These are phyloP conservation scores for Hydrozoanthus tunicans DNA, from an alignment of 64 coral and sea anemone genomes.

Conservation along the genomic window DNA sequence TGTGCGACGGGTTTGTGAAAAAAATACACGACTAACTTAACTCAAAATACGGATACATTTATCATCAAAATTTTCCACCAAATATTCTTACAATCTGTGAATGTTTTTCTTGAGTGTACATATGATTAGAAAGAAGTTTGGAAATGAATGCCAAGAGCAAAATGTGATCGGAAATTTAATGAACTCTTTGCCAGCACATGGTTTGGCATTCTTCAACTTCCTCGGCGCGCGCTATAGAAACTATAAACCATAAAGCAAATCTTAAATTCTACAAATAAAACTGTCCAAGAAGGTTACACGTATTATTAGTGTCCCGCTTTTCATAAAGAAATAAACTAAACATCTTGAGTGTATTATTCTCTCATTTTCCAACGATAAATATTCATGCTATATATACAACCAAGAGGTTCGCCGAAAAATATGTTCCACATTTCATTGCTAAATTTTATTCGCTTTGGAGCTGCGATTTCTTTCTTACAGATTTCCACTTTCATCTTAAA, in stretches of 20 bases:
- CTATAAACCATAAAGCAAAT: slow-evolving; percentile 74
- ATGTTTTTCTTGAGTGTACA: slow-evolving; percentile 12
- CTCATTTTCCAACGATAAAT: slow-evolving; percentile 80
- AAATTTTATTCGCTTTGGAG: slow-evolving; percentile 65
- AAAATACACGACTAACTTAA: slow-evolving; percentile 35
- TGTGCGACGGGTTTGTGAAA: slow-evolving; percentile 17
- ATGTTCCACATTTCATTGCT: slow-evolving; percentile 62
- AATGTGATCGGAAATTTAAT: slow-evolving; percentile 85
- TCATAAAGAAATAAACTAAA: slow-evolving; percentile 71
- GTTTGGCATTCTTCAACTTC: slow-evolving; percentile 87
- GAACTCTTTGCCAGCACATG: slow-evolving; percentile 86
- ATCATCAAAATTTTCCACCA: slow-evolving; percentile 35
- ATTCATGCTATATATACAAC: slow-evolving; percentile 79
- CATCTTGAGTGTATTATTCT: slow-evolving; percentile 78
- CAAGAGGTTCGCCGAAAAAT: slow-evolving; percentile 56
- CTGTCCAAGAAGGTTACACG: background rate
- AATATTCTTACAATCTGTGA: background rate
- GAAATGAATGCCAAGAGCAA: slow-evolving; percentile 49
- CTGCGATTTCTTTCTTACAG: slow-evolving; percentile 55
- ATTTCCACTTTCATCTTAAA: slow-evolving; percentile 36
- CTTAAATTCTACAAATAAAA: slow-evolving; percentile 40
- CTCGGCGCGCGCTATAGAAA: slow-evolving; percentile 85
- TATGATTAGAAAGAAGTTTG: slow-evolving; percentile 13
- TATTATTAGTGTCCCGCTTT: slow-evolving; percentile 45
- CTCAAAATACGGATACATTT: slow-evolving; percentile 27